These are phyloP conservation scores for Myanophis thanlyinensis DNA, from an alignment of 2,113 vertebrate species.

Conservation along the genomic window DNA sequence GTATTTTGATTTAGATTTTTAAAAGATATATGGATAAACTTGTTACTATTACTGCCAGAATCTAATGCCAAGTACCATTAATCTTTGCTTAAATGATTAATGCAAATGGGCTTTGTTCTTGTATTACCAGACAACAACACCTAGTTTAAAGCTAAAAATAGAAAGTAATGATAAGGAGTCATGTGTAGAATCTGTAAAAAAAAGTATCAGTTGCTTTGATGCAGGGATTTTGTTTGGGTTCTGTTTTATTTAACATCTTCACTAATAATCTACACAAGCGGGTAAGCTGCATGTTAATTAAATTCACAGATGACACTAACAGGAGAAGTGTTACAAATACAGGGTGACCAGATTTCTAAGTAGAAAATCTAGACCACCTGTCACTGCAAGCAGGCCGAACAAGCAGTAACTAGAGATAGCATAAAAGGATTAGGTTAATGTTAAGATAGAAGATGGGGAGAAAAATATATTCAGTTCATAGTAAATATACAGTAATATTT, in stretches of 20 bases:
- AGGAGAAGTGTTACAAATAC: slow-evolving; percentile 62
- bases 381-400: slow-evolving; percentile 55
- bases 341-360: slow-evolving; percentile 66
- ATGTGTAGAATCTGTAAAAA: slow-evolving; percentile 18
- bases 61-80: neutral
- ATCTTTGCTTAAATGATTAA: neutral
- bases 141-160: slow-evolving; percentile 29
- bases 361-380: slow-evolving; percentile 67
- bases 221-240: slow-evolving; percentile 49
- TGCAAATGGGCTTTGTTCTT: neutral
- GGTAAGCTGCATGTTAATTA: slow-evolving; percentile 71
- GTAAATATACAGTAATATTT: slow-evolving; percentile 8
- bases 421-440: slow-evolving; percentile 60
- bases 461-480: neutral
- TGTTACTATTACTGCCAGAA: neutral
- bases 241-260: slow-evolving; percentile 68
- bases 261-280: slow-evolving; percentile 69
- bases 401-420: slow-evolving; percentile 45
- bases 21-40: neutral
- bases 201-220: slow-evolving; percentile 46
- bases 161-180: slow-evolving; percentile 12
- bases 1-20: neutral
- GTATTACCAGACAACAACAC: neutral
- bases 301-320: slow-evolving; percentile 74
- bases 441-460: slow-evolving; percentile 26